Percentiles rank a stretch among this genome's conserved stretches.
Evolutionary conservation across 2,888 invertebrate genomes (phyloP).

Genomic region (Myopa testacea): DNA sequence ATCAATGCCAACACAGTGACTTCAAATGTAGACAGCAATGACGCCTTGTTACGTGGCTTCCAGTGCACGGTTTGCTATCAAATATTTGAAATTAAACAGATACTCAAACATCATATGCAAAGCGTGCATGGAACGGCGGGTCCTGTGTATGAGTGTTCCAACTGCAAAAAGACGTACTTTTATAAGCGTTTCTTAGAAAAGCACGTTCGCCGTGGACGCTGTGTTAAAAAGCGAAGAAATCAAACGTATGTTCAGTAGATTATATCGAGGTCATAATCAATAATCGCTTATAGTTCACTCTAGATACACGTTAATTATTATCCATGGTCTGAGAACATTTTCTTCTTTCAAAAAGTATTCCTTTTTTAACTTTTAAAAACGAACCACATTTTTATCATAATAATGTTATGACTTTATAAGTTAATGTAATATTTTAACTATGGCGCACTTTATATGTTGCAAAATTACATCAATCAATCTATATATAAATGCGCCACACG

Average conservation of each 20-base stretch:
- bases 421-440: no score
- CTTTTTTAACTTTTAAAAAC: no score
- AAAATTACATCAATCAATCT: no score
- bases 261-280: not conserved
- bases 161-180: constrained; percentile 66
- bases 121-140: constrained; percentile 64
- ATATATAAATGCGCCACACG: no score
- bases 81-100: constrained; percentile 64
- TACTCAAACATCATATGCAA: constrained; percentile 66
- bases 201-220: constrained; percentile 66
- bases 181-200: constrained; percentile 67
- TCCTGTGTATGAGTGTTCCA: constrained; percentile 66
- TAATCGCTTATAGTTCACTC: no score
- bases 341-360: no score
- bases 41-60: constrained; percentile 55
- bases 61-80: constrained; percentile 65
- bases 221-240: constrained; percentile 67
- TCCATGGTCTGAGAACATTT: no score
- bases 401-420: no score
- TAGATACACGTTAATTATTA: no score
- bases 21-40: constrained; percentile 33
- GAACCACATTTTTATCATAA: no score
- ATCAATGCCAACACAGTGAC: constrained; percentile 50
- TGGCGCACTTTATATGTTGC: no score
- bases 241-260: constrained; percentile 60